Conservation (phyloP, 2,113 vertebrate species). For the Eulemur rufifrons region DNA sequence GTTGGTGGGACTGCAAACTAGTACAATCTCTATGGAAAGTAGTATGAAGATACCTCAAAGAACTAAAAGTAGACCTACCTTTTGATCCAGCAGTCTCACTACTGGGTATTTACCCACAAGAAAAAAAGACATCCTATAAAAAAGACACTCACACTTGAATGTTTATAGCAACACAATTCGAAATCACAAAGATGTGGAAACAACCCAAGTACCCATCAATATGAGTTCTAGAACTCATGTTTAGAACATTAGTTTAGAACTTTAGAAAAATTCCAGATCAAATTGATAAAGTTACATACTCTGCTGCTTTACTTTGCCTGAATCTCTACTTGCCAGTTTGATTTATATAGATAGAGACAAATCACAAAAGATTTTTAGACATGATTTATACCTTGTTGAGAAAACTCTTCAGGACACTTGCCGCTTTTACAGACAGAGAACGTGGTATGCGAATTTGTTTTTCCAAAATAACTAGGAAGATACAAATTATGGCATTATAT, state of each 20-base stretch:
- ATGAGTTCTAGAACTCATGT: too few relatives aligned
- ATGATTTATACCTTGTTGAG: slow-evolving; percentile 94
- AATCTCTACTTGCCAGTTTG: neutral
- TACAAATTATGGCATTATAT: slow-evolving; percentile 40
- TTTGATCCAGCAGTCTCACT: too few relatives aligned
- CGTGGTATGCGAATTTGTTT: slow-evolving; percentile 99
- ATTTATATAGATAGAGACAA: neutral
- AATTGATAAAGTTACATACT: neutral
- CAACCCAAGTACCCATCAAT: too few relatives aligned
- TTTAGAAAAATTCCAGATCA: neutral
- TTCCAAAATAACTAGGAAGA: slow-evolving; percentile 96
- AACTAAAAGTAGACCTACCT: too few relatives aligned
- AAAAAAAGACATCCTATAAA: too few relatives aligned
- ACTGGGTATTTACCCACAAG: too few relatives aligned
- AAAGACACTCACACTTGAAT: too few relatives aligned
- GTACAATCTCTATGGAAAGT: too few relatives aligned
- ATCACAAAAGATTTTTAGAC: neutral
- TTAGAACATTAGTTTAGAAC: neutral
- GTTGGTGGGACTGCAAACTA: too few relatives aligned
- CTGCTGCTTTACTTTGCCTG: neutral
- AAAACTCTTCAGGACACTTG: slow-evolving; percentile 98
- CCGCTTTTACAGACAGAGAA: slow-evolving; percentile 98
- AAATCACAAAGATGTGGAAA: too few relatives aligned
- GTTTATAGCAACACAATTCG: too few relatives aligned
- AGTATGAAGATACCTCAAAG: too few relatives aligned